phyloP scores from a whole-genome alignment of 30 jellyfish, hydroid and myxozoan species.

The Pelagia noctiluca region DNA sequence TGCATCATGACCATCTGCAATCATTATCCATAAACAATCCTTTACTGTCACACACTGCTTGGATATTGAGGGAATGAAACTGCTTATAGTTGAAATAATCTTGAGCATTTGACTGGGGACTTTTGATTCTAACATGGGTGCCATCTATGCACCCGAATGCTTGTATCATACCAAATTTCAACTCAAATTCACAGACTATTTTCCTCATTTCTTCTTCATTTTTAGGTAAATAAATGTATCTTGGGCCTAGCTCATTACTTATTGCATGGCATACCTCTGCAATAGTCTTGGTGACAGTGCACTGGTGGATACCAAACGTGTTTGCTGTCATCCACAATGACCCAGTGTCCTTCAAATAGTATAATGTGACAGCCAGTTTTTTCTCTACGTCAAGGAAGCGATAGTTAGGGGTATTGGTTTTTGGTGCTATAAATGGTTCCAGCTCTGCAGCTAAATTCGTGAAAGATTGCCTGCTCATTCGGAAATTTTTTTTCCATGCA shows the following conservation, averaged over 20 bases:
- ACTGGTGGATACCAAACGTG: constrained; percentile 65
- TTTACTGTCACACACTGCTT: constrained; percentile 48
- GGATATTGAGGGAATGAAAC: constrained; percentile 36
- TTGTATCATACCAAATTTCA: constrained; percentile 56
- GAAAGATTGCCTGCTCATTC: constrained; percentile 44
- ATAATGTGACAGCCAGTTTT: constrained; percentile 57
- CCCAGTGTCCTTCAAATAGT: constrained; percentile 74
- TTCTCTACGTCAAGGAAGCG: constrained; percentile 55
- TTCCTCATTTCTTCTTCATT: constrained; percentile 39
- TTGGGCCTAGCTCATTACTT: constrained; percentile 39
- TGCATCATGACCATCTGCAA: constrained; percentile 58
- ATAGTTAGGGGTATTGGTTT: constrained; percentile 41
- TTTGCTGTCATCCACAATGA: constrained; percentile 64
- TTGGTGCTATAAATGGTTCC: constrained; percentile 55
- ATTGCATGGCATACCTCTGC: constrained; percentile 41
- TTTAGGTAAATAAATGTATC: constrained; percentile 37
- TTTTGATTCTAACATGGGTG: constrained; percentile 45
- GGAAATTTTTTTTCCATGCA: constrained; percentile 64
- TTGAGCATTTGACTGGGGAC: constrained; percentile 32
- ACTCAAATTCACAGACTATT: constrained; percentile 39
- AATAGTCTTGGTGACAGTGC: constrained; percentile 56
- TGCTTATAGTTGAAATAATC: constrained; percentile 51
- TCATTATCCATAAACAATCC: constrained; percentile 50
- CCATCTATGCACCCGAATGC: constrained; percentile 83
- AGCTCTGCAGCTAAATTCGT: constrained; percentile 32